Conservation (phyloP, 2,888 invertebrate species). For the Phalera bucephala region DNA sequence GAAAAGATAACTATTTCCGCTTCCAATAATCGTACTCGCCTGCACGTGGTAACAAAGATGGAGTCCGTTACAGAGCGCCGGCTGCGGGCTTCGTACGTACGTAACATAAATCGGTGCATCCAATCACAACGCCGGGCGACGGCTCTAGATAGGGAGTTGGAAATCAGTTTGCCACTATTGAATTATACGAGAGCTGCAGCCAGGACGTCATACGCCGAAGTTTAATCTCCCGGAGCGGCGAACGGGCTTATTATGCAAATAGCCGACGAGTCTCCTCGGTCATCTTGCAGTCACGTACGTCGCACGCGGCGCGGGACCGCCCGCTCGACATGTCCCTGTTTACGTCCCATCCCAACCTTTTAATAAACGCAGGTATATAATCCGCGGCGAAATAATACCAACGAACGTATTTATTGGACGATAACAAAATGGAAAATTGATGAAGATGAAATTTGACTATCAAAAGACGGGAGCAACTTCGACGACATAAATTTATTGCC, state of each 20-base stretch:
- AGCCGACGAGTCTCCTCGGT: conserved; percentile 63
- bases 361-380: too few species aligned
- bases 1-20: conserved; percentile 57
- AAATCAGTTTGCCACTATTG: conserved; percentile 80
- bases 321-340: conserved; percentile 16
- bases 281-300: conserved; percentile 68
- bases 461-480: conserved; percentile 65
- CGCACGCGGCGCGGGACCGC: conserved; percentile 20
- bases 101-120: conserved; percentile 61
- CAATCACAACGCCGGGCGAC: conserved; percentile 54
- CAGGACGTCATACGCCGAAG: conserved; percentile 76
- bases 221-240: conserved; percentile 76
- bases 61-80: conserved; percentile 47
- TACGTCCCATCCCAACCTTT: conserved; percentile 20
- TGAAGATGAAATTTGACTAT: conserved; percentile 72
- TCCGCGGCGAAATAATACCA: too few species aligned
- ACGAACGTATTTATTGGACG: conserved; percentile 49
- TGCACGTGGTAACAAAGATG: conserved; percentile 47
- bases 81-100: conserved; percentile 44
- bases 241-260: conserved; percentile 79
- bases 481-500: conserved; percentile 69
- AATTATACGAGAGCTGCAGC: conserved; percentile 76
- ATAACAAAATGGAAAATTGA: conserved; percentile 57
- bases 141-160: conserved; percentile 55
- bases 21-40: conserved; percentile 51